Conservation (phyloP, 2,888 invertebrate genomes). For the Drosophila hamatofila region DNA sequence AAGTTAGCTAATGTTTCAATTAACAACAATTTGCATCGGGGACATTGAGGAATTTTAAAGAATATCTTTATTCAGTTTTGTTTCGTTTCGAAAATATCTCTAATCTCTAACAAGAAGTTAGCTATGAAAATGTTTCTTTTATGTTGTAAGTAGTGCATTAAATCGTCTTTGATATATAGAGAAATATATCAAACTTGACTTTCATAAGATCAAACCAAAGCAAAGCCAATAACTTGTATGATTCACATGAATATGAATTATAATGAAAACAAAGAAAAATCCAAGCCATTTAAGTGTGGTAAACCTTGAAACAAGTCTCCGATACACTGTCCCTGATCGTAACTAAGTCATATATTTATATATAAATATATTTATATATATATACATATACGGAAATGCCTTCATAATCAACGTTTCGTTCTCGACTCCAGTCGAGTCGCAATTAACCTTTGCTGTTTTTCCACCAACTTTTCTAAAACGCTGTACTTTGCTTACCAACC, state of each 20-base stretch:
- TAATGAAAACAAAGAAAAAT: not conserved
- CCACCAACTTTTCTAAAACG: conserved; percentile 18
- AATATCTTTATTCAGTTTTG: not conserved
- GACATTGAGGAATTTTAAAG: not conserved
- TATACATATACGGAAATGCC: conserved; percentile 13
- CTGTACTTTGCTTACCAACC: conserved; percentile 64
- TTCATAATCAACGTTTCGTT: conserved; percentile 20
- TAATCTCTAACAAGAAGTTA: not conserved
- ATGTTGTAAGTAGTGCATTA: not conserved
- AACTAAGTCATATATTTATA: conserved; percentile 20
- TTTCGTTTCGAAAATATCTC: conserved; percentile 1
- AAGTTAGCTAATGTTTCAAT: conserved; percentile 23
- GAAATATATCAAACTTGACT: not conserved
- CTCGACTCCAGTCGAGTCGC: not conserved
- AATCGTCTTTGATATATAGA: not conserved
- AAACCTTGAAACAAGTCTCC: conserved; percentile 1
- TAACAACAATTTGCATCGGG: conserved; percentile 9
- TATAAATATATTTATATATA: not conserved
- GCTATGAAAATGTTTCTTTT: conserved; percentile 2
- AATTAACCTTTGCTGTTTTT: conserved; percentile 12
- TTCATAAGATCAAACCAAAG: not conserved
- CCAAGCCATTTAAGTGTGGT: not conserved
- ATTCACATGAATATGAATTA: not conserved
- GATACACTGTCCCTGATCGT: conserved; percentile 11
- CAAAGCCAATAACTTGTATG: conserved; percentile 5